Percentiles rank a stretch among this genome's conserved stretches.
Conservation (phyloP, 2,797 vertebrate genomes). For the Silurus aristotelis region DNA sequence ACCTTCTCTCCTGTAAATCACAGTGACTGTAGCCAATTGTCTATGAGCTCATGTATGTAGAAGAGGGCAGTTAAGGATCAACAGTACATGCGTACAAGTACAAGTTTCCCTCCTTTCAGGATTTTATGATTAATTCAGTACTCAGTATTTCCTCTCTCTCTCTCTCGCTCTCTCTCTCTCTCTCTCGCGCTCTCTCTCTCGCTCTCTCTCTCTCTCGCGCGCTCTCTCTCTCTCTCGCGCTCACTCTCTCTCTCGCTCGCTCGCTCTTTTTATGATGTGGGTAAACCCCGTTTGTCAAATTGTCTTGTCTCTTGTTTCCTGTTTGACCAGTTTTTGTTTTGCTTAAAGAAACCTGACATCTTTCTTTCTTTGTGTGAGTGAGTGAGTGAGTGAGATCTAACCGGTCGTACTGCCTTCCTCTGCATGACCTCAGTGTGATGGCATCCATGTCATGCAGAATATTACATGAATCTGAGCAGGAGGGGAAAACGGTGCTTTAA, state of each 20-base stretch:
- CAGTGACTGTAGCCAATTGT: not conserved
- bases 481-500: not conserved
- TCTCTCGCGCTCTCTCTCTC: not conserved
- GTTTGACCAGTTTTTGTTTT: slow-evolving; percentile 32
- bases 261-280: not conserved
- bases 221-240: not conserved
- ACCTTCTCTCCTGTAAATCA: not conserved
- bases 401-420: slow-evolving; percentile 17
- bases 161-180: not conserved
- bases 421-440: not conserved
- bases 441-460: slow-evolving; percentile 14
- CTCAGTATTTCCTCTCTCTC: not conserved
- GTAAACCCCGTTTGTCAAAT: not conserved
- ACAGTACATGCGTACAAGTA: not conserved
- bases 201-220: not conserved
- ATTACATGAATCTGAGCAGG: slow-evolving; percentile 11
- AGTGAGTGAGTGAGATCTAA: not conserved
- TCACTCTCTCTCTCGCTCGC: not conserved
- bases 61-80: not conserved
- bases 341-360: slow-evolving; percentile 2
- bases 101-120: not conserved
- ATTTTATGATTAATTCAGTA: not conserved
- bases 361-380: not conserved
- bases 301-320: slow-evolving; percentile 28
- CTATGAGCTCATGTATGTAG: not conserved